Base-by-base conservation (phyloP, 2,888 invertebrate genomes). In the Lycaena phlaeas region DNA sequence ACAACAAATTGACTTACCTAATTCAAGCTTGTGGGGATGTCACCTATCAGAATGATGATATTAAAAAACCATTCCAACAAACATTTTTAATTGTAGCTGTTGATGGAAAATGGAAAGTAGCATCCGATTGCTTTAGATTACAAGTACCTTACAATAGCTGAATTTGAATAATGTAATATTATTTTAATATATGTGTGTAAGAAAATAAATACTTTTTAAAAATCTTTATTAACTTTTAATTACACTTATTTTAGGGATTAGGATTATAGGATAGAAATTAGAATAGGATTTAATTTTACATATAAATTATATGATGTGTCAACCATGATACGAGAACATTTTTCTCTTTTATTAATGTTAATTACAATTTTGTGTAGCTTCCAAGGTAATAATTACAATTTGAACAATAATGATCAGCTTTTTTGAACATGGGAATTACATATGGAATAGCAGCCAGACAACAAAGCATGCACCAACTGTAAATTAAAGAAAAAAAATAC, bases 41-140 rank as follows among this genome's bases (percentile, higher is more conserved):
- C 0, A 91, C 89, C 51, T 94, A 91, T 57, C 87, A 88, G 42
- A 81, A 75, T 49, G 82, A 85, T 31, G 79, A 82, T 17, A 55
- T 59, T 2, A 87, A 86, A 11, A 90, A 91, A 57, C 87, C 90
- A 0, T 95, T 95, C 58, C 91, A 92, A 59, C 95, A 97, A 71
- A 93, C 91, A 26, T 96, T 97, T 63, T 85, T 96, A 15, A 90
- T 97, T 39, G 95, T 95, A 0, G 94, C 94, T 3, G 89, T 93
- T 48, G 93, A 90, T 10, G 94, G 94, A 51, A 95, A 95, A 64
- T 97, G 96, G 96, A 96, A 96, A 77, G 93, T 97, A 52, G 94
- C 94, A 7, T 93, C 92, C 29, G 96, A 97, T 64, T 92, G 92
- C 56, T 95, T 95, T 58, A 86, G 96, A 60, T 85, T 93, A 53